Conservation (phyloP, 2,888 invertebrate species). For the Labia minor region DNA sequence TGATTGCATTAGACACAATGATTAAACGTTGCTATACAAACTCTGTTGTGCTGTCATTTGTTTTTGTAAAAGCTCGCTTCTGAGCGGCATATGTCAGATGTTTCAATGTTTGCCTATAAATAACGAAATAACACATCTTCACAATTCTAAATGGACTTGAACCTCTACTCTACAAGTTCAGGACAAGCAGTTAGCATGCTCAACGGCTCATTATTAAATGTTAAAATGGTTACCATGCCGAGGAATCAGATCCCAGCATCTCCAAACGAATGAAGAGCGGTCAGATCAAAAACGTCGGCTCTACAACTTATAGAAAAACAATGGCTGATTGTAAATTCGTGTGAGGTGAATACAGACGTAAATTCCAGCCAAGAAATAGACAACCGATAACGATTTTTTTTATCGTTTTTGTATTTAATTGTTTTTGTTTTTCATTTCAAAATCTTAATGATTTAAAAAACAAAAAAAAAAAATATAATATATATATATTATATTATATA, state of each 20-base stretch:
- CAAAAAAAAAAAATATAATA: too few species aligned
- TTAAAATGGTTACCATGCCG: conserved; percentile 15
- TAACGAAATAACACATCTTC: conserved; percentile 19
- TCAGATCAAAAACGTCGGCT: neutral
- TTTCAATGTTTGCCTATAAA: conserved; percentile 24
- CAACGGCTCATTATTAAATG: conserved; percentile 23
- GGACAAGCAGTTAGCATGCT: conserved; percentile 14
- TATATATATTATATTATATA: too few species aligned
- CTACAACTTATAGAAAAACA: neutral
- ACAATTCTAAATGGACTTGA: neutral
- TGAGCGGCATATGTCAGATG: conserved; percentile 25
- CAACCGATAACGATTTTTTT: too few species aligned
- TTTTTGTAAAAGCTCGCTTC: conserved; percentile 26
- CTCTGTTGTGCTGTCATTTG: conserved; percentile 26
- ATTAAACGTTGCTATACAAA: conserved; percentile 25
- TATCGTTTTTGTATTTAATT: too few species aligned
- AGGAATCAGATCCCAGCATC: conserved; percentile 17
- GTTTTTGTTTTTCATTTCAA: too few species aligned
- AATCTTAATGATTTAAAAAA: too few species aligned
- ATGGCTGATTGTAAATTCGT: neutral
- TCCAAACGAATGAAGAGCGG: neutral
- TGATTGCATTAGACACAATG: conserved; percentile 25
- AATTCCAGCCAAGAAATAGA: neutral
- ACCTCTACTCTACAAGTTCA: conserved; percentile 13
- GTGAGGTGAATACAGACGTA: neutral